phyloP scores from a whole-genome alignment of 1,140 invertebrate genomes.

The Polypedilum pembai region DNA sequence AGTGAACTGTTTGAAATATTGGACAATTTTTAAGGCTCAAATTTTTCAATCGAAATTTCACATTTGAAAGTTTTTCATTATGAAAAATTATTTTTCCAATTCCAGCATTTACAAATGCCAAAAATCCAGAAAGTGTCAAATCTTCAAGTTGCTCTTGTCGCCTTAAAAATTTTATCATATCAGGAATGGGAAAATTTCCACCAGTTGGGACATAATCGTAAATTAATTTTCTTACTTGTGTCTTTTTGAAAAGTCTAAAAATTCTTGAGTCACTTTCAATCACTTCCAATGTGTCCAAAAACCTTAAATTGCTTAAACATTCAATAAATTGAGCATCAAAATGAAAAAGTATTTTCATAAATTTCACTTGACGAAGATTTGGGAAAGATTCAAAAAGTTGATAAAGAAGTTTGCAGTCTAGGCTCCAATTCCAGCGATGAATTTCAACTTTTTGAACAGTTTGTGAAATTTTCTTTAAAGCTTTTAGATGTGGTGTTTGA shows the following conservation, averaged over 20 bases:
- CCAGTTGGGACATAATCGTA: not conserved
- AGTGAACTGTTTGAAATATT: not conserved
- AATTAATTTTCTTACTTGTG: not conserved
- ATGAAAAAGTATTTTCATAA: not conserved
- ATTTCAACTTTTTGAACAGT: not conserved
- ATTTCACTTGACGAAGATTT: not conserved
- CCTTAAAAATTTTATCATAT: not conserved
- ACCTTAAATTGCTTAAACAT: not conserved
- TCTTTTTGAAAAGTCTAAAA: not conserved
- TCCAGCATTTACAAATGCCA: constrained; percentile 4
- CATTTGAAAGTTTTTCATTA: not conserved
- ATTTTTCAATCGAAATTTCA: not conserved
- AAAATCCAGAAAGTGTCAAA: not conserved
- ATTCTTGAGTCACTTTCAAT: not conserved
- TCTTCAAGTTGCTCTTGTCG: not conserved
- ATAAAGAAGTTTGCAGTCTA: not conserved
- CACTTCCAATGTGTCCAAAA: not conserved
- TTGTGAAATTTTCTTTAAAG: not conserved
- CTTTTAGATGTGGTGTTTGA: not conserved
- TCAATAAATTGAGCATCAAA: not conserved
- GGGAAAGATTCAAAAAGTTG: not conserved
- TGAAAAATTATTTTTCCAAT: not conserved
- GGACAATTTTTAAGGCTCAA: not conserved
- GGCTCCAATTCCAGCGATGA: not conserved
- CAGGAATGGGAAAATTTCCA: not conserved